Percentiles rank a stretch among this genome's conserved stretches.
phyloP scores from a whole-genome alignment of 2,113 vertebrate genomes.

The Haemorhous mexicanus region DNA sequence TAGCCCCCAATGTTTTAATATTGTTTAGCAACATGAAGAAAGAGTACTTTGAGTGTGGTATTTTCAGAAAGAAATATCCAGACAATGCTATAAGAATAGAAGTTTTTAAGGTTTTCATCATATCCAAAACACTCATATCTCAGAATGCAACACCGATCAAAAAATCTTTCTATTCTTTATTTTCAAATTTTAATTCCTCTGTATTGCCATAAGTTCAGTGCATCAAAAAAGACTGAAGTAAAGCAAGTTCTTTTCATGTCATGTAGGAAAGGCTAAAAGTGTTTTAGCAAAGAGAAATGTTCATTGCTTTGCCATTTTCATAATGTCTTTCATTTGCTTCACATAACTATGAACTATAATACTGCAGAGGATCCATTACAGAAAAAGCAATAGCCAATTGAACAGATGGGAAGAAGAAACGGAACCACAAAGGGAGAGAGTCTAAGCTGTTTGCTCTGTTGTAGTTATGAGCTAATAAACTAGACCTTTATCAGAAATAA shows the following conservation, averaged over 20 bases:
- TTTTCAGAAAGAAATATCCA: conserved; percentile 19
- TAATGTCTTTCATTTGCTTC: conserved; percentile 40
- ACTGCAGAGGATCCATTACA: not conserved
- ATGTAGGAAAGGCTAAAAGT: not conserved
- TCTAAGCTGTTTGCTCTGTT: conserved; percentile 9
- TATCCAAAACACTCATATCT: not conserved
- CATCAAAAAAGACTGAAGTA: not conserved
- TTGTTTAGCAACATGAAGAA: not conserved
- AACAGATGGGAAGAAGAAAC: conserved; percentile 49
- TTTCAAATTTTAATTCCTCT: not conserved
- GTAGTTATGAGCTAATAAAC: conserved; percentile 17
- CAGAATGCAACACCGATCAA: not conserved
- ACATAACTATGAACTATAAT: conserved; percentile 35
- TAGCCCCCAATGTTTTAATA: not conserved
- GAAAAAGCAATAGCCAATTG: conserved; percentile 47
- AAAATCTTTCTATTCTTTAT: not conserved
- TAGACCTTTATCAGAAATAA: conserved; percentile 4
- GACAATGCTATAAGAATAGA: not conserved
- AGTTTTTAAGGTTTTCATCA: not conserved
- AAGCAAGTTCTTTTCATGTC: not conserved
- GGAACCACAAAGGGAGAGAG: not conserved
- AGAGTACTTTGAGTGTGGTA: not conserved
- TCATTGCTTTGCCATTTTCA: conserved; percentile 46
- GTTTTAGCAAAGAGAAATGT: conserved; percentile 29
- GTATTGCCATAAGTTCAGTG: not conserved